Conservation (phyloP, 2,888 invertebrate species). For the Teinopalpus imperialis region DNA sequence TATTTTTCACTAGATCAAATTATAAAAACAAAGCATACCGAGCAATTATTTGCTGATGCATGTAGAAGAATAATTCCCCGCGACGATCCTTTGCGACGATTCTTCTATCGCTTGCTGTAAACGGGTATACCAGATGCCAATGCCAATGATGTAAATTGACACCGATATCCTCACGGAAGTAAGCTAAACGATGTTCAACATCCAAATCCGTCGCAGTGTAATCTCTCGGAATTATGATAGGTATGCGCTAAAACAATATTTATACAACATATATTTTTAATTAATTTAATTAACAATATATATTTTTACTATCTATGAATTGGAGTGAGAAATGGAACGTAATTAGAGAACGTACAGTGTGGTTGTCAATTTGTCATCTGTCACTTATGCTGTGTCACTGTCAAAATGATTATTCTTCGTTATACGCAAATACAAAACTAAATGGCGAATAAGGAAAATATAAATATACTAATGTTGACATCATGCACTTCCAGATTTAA, state of each 20-base stretch:
- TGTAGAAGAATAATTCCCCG: conserved; percentile 90
- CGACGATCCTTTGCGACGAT: conserved; percentile 89
- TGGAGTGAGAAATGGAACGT: conserved; percentile 24
- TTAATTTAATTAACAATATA: no score
- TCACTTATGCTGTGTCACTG: no score
- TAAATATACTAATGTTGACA: neutral
- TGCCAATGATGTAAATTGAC: conserved; percentile 91
- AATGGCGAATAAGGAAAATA: neutral
- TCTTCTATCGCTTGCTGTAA: conserved; percentile 71
- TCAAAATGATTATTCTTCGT: no score
- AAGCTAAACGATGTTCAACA: conserved; percentile 90
- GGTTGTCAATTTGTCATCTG: no score
- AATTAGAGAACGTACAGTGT: no score
- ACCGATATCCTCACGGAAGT: conserved; percentile 92
- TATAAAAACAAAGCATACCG: conserved; percentile 44
- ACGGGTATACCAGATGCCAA: conserved; percentile 91
- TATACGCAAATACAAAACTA: no score
- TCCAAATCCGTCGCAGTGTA: conserved; percentile 91
- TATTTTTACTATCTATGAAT: no score
- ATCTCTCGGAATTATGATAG: conserved; percentile 88
- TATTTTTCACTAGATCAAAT: neutral
- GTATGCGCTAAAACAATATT: conserved; percentile 68
- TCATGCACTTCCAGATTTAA: no score
- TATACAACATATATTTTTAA: no score
- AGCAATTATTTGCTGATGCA: conserved; percentile 84